These are phyloP conservation scores for Bombus huntii DNA, from an alignment of 1,140 invertebrate species.

Conservation along the genomic window DNA sequence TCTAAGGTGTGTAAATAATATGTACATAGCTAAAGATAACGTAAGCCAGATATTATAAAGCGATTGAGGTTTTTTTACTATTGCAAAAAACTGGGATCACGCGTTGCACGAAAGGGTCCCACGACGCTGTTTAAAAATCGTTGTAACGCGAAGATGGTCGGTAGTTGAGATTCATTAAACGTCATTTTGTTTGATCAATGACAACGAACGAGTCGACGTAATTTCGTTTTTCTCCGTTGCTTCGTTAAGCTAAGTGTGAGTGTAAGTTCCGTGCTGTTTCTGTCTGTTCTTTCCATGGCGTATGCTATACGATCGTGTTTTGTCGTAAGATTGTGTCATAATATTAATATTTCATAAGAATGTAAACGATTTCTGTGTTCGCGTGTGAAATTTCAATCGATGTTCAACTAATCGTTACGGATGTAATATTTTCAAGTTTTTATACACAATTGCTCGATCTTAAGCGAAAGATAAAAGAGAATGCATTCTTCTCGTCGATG, in stretches of 20 bases:
- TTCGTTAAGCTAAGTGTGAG: background rate
- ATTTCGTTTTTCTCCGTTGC: background rate
- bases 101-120: background rate
- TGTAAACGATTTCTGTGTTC: background rate
- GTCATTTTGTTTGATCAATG: constrained; percentile 22
- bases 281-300: background rate
- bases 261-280: background rate
- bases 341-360: background rate
- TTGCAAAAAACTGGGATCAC: constrained; percentile 40
- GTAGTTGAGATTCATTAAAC: constrained; percentile 5
- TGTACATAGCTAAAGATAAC: constrained; percentile 65
- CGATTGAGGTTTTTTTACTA: constrained; percentile 58
- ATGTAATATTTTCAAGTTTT: background rate
- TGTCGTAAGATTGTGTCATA: background rate
- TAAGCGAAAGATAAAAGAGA: background rate
- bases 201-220: constrained; percentile 32
- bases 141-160: background rate
- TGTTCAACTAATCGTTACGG: background rate
- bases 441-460: background rate
- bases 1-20: constrained; percentile 68
- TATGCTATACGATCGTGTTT: background rate
- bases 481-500: background rate
- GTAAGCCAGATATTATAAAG: constrained; percentile 48
- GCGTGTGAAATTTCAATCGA: background rate
- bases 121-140: background rate